Conservation (phyloP, 2,888 invertebrate genomes). For the Acheta domesticus region DNA sequence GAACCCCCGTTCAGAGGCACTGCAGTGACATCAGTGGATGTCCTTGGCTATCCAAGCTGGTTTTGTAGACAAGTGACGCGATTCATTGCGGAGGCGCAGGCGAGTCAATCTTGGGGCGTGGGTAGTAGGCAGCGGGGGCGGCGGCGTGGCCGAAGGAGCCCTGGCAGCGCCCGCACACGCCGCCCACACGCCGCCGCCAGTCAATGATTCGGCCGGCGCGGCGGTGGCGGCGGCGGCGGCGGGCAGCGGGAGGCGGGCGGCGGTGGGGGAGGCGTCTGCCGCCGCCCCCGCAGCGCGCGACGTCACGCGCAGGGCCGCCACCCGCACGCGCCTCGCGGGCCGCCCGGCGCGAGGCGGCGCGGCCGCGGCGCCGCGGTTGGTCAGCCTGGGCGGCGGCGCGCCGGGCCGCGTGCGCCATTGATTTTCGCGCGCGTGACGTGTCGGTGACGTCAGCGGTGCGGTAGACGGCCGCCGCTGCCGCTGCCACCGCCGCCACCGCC, state of each 20-base stretch:
- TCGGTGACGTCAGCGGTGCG: constrained; percentile 18
- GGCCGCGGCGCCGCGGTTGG: background rate
- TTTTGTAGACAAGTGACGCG: no score
- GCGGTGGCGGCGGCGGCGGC: background rate
- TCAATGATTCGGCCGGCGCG: constrained; percentile 3
- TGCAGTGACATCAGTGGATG: no score
- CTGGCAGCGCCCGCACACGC: background rate
- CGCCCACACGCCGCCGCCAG: background rate
- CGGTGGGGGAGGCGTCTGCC: background rate
- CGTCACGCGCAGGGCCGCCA: background rate
- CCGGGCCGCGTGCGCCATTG: constrained; percentile 18
- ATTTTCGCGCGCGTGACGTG: constrained; percentile 7
- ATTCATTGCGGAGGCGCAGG: no score
- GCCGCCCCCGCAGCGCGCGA: constrained; percentile 3
- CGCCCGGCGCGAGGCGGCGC: no score
- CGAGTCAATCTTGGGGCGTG: no score
- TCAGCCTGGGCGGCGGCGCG: background rate
- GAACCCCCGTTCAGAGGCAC: no score
- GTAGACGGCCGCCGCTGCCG: constrained; percentile 7
- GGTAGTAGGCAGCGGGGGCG: background rate
- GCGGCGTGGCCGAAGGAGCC: background rate
- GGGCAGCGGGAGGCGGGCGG: background rate
- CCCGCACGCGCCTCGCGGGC: background rate
- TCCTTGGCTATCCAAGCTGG: no score
- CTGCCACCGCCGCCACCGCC: background rate